Evolutionary conservation across 2,797 vertebrate species (phyloP).

Genomic region (Garrulus glandarius): DNA sequence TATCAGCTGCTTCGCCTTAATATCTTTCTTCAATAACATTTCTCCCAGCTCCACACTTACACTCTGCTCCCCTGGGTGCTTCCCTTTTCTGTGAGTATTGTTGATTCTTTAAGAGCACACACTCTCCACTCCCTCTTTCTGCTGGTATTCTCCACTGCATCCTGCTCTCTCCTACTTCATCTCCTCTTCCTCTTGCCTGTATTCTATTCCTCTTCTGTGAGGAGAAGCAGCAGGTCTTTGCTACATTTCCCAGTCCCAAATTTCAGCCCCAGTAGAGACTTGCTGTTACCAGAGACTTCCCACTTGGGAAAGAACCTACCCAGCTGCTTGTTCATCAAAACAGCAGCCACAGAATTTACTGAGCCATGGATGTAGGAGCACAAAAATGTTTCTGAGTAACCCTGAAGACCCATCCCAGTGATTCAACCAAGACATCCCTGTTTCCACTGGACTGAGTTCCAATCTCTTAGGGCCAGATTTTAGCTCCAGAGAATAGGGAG

Average conservation of each 20-base stretch:
- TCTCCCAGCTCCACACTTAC: background rate
- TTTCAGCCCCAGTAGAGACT: background rate
- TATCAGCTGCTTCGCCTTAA: background rate
- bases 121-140: background rate
- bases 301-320: background rate
- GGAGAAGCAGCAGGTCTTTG: background rate
- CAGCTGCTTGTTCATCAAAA: background rate
- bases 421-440: background rate
- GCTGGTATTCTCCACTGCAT: background rate
- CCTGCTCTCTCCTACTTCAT: background rate
- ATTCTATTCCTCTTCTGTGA: background rate
- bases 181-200: background rate
- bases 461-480: background rate
- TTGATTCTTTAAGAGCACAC: constrained; percentile 12
- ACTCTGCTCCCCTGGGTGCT: background rate
- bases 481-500: background rate
- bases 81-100: background rate
- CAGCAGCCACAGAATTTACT: background rate
- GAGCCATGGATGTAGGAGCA: background rate
- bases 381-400: background rate
- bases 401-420: background rate
- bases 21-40: constrained; percentile 34
- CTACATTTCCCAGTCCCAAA: background rate
- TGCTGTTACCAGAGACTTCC: background rate
- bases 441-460: background rate